phyloP scores from a whole-genome alignment of 2,888 invertebrate species.

The Pyrochroa serraticornis region DNA sequence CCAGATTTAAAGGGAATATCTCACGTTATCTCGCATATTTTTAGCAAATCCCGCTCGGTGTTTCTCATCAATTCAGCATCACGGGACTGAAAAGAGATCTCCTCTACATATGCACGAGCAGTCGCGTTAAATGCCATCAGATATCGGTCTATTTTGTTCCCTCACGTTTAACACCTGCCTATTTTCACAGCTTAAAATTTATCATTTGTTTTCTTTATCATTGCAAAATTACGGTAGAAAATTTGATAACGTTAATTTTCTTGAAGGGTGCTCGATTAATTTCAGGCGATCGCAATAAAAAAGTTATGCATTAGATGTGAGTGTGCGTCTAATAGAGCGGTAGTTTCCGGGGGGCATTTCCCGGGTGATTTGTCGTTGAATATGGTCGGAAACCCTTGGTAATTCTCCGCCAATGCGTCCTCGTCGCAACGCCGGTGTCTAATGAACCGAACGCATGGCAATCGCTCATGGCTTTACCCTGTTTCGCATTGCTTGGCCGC shows the following conservation, averaged over 20 bases:
- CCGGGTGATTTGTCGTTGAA: slow-evolving; percentile 30
- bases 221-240: no score
- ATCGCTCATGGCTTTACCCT: slow-evolving; percentile 30
- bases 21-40: slow-evolving; percentile 32
- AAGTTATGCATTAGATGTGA: slow-evolving; percentile 20
- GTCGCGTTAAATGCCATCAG: slow-evolving; percentile 18
- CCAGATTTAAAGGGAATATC: slow-evolving; percentile 28
- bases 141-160: slow-evolving; percentile 8
- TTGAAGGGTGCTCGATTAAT: background rate
- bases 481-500: slow-evolving; percentile 5
- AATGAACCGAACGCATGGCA: slow-evolving; percentile 30
- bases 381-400: slow-evolving; percentile 29
- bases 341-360: slow-evolving; percentile 24
- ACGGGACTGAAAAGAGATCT: slow-evolving; percentile 24
- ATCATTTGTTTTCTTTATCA: slow-evolving; percentile 8
- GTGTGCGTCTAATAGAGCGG: slow-evolving; percentile 29
- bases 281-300: background rate
- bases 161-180: background rate
- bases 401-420: slow-evolving; percentile 27
- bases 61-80: slow-evolving; percentile 31
- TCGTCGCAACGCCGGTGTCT: slow-evolving; percentile 28
- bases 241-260: no score
- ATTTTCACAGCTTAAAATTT: slow-evolving; percentile 7
- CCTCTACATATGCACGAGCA: slow-evolving; percentile 21
- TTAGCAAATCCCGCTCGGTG: slow-evolving; percentile 12